Base-by-base conservation (phyloP, 2,113 vertebrate genomes). In the Colistium nudipinnis region DNA sequence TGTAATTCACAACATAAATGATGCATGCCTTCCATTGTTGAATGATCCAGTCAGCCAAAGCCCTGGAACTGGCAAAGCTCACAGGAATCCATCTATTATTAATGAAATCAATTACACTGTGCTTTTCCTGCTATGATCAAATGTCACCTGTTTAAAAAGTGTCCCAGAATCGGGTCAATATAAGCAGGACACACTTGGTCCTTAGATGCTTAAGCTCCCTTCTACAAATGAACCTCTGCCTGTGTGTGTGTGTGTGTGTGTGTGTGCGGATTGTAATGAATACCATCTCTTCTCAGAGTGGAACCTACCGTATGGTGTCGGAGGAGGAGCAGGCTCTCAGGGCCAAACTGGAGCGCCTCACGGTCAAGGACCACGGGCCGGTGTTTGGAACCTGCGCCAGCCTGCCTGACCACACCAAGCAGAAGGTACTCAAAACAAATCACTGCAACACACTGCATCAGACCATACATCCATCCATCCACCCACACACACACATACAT, bases 281-380 rank as follows among this genome's bases (percentile, higher is more conserved):
- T 24, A 49, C 30, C 27, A 2, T 24, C 1, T 4, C 9, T 25
- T 60, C 2, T 43, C 66, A 99, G 96, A 94, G 90, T 77, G 97
- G 98, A 90, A 96, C 95, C 0, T 99, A 96, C 82, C 95, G 97
- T 2, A 91, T 95, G 63, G 91, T 99, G 67, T 95, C 98, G 0
- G 98, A 99, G 82, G 97, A 98, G 92, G 97, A 99, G 76, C 97
- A 96, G 87, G 94, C 93, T 0, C 94, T 99, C 60, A 92, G 96
- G 49, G 82, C 93, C 56, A 98, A 96, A 72, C 90, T 99, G 68
- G 96, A 98, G 59, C 94, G 92, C 25, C 96, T 99, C 51, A 97
- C 96, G 0, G 93, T 96, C 62, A 96, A 96, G 89, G 97, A 99
- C 90, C 97, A 99, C 0, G 98, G 98, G 14, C 94, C 94, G 0